Evolutionary conservation across 1,140 invertebrate species (phyloP).

Genomic region (Lanistes nyassanus): DNA sequence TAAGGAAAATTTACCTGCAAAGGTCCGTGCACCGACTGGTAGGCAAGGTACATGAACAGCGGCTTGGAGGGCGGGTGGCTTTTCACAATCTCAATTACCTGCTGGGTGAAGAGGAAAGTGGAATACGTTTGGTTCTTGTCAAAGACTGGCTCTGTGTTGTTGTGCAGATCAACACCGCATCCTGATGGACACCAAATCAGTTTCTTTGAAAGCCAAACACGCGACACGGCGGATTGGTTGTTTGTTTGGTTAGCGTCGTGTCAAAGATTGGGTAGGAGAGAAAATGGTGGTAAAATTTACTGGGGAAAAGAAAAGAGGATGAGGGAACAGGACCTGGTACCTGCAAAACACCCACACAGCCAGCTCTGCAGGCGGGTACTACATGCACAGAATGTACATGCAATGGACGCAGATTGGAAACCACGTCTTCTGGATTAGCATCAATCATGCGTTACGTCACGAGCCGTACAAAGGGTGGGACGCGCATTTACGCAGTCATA

Average conservation of each 20-base stretch:
- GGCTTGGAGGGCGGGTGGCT: slow-evolving; percentile 50
- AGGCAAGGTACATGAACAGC: slow-evolving; percentile 60
- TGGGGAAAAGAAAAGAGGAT: neutral
- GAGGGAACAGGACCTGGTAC: neutral
- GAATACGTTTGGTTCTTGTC: slow-evolving; percentile 45
- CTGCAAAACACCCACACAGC: too few relatives aligned
- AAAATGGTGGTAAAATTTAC: neutral
- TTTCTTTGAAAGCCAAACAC: neutral
- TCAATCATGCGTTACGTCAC: neutral
- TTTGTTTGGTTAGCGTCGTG: neutral
- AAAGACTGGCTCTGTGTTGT: slow-evolving; percentile 29
- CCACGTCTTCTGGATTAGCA: neutral
- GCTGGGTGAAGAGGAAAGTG: slow-evolving; percentile 46
- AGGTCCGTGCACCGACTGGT: slow-evolving; percentile 58
- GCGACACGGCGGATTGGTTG: neutral
- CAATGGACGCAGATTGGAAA: neutral
- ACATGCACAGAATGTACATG: neutral
- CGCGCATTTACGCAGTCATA: neutral
- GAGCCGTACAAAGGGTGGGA: neutral
- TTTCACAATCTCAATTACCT: slow-evolving; percentile 42
- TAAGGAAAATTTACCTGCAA: slow-evolving; percentile 51
- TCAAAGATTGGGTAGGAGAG: slow-evolving; percentile 1
- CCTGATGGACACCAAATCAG: neutral
- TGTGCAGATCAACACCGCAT: slow-evolving; percentile 49
- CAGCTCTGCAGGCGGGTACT: neutral